phyloP scores from a whole-genome alignment of 2,888 invertebrate species.

The Platypus cylindrus region DNA sequence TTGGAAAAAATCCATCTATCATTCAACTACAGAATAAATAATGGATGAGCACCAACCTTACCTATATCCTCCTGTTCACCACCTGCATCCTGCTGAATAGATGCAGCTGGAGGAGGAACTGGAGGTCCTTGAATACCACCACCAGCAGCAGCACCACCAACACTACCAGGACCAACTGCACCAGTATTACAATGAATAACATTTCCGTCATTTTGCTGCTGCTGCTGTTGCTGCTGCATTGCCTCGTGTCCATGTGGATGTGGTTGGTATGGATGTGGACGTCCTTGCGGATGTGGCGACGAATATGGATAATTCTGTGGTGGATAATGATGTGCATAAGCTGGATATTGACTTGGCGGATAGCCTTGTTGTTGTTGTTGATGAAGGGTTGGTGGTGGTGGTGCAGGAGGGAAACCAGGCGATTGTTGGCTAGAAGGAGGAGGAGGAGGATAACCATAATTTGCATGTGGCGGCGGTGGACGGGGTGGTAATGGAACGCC shows the following conservation, averaged over 20 bases:
- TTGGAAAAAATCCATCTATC: constrained; percentile 1
- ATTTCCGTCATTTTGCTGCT: too few species aligned
- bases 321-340: constrained; percentile 21
- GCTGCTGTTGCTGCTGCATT: background rate
- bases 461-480: constrained; percentile 44
- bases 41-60: constrained; percentile 12
- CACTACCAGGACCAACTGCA: too few species aligned
- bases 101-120: constrained; percentile 10
- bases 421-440: constrained; percentile 18
- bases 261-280: constrained; percentile 6
- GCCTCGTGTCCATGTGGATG: constrained; percentile 1
- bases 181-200: too few species aligned
- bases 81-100: constrained; percentile 9
- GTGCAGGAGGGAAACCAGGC: constrained; percentile 23
- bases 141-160: too few species aligned
- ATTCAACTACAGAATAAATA: constrained; percentile 5
- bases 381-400: too few species aligned
- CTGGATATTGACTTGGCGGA: constrained; percentile 34
- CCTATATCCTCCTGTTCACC: constrained; percentile 10
- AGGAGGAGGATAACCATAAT: constrained; percentile 26
- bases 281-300: constrained; percentile 36
- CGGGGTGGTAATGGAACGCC: constrained; percentile 41
- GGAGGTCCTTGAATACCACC: too few species aligned
- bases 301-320: constrained; percentile 37
- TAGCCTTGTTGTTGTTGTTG: constrained; percentile 24